Evolutionary conservation across 2,888 invertebrate genomes (phyloP), one percentile per base, ranked within the genome.

Genomic region (Megalurothrips usitatus): DNA sequence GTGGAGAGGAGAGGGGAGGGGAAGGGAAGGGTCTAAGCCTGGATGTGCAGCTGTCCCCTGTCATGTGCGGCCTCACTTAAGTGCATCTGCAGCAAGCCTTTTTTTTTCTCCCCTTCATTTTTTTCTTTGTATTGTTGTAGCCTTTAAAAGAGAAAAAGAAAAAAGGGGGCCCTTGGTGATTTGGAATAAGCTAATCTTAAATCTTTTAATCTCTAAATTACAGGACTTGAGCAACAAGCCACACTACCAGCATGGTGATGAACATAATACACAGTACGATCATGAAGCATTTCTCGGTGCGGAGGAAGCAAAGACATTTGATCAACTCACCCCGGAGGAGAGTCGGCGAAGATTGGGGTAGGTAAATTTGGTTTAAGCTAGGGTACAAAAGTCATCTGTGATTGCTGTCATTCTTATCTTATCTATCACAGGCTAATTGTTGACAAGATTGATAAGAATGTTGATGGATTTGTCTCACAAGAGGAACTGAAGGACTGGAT

Each of bases 401-500:
- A 19, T 14, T 0, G 6, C 58, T 19, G 6, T 17, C 58, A 12
- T 14, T 81, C 58, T 82, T 80, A 81, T 81, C 80, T 82, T 34
- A 82, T 84, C 83, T 81, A 83, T 89, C 91, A 82, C 88, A 96
- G 96, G 83, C 87, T 96, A 84, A 97, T 99, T 84, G 95, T 96
- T 0, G 96, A 96, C 85, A 96, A 95, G 89, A 99, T 99, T 84
- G 99, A 99, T 87, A 90, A 90, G 12, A 92, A 97, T 87, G 90
- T 91, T 14, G 95, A 98, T 87, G 94, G 95, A 0, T 92, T 92
- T 84, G 91, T 98, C 4, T 92, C 94, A 0, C 91, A 95, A 82
- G 92, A 94, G 81, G 99, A 99, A 87, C 89, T 99, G 43, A 96
- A 96, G 87, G 94, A 95, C 84, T 99, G 99, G 98, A 98, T 99